phyloP scores from a whole-genome alignment of 35 echinoderm and acorn worm species.

The Apostichopus japonicus region DNA sequence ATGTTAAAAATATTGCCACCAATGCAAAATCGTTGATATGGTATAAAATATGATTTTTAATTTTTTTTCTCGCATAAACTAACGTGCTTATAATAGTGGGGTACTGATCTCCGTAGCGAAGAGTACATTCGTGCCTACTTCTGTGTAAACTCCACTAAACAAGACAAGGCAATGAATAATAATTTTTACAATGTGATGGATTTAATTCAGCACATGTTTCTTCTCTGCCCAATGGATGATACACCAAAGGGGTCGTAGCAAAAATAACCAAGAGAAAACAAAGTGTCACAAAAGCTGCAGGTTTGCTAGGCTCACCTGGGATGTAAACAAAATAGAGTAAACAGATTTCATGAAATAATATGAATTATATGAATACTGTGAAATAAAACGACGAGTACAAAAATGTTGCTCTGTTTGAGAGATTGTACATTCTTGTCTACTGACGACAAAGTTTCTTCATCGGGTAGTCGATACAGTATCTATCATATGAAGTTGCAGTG shows the following conservation, averaged over 20 bases:
- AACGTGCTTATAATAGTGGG: not conserved
- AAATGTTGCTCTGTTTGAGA: no score
- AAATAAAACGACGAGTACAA: no score
- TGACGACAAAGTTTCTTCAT: no score
- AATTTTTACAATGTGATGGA: not conserved
- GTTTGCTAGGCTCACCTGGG: not conserved
- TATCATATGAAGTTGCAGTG: no score
- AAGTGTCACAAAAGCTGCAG: not conserved
- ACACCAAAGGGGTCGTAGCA: not conserved
- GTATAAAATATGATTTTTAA: not conserved
- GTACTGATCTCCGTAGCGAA: not conserved
- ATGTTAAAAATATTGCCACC: not conserved
- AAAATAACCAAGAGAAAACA: conserved; percentile 10
- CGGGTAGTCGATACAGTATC: no score
- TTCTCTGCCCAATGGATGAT: not conserved
- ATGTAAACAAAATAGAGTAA: no score
- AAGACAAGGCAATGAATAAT: not conserved
- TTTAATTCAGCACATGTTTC: not conserved
- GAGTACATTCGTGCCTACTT: not conserved
- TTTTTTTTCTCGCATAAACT: not conserved
- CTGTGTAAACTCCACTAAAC: not conserved
- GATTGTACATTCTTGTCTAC: no score
- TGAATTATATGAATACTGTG: no score
- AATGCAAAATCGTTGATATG: conserved; percentile 17
- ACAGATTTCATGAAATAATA: no score